Evolutionary conservation across 2,113 vertebrate species (phyloP).

Genomic region (Taxidea taxus): DNA sequence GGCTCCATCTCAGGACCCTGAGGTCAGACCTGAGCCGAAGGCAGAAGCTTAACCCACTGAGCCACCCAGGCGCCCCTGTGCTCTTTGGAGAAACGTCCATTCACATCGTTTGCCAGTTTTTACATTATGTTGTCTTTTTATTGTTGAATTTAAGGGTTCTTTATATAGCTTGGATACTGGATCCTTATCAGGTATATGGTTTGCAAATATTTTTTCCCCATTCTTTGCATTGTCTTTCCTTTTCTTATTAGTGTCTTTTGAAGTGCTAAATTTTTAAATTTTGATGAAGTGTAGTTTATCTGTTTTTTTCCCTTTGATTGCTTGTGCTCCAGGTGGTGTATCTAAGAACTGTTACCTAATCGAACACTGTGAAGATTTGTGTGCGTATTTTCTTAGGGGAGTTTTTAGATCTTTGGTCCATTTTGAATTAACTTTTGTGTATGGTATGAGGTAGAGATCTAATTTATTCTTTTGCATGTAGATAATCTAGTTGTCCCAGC

Average conservation of each 20-base stretch:
- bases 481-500: neutral
- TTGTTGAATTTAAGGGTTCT: neutral
- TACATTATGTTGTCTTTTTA: neutral
- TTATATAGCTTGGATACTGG: neutral
- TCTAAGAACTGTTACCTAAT: neutral
- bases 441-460: neutral
- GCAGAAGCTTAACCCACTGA: too few species aligned
- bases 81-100: neutral
- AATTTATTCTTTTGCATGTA: neutral
- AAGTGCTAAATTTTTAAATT: neutral
- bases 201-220: neutral
- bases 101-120: neutral
- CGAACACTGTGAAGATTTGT: neutral
- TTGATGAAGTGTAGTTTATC: neutral
- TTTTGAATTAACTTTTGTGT: neutral
- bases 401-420: neutral
- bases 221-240: neutral
- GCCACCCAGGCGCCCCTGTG: too few species aligned
- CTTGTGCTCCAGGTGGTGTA: neutral
- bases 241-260: neutral
- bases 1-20: too few species aligned
- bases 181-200: neutral
- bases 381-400: neutral
- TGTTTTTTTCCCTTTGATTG: neutral
- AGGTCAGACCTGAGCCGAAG: too few species aligned